These are phyloP conservation scores for Hybos culiciformis DNA, from an alignment of 2,888 invertebrate genomes.

Conservation along the genomic window DNA sequence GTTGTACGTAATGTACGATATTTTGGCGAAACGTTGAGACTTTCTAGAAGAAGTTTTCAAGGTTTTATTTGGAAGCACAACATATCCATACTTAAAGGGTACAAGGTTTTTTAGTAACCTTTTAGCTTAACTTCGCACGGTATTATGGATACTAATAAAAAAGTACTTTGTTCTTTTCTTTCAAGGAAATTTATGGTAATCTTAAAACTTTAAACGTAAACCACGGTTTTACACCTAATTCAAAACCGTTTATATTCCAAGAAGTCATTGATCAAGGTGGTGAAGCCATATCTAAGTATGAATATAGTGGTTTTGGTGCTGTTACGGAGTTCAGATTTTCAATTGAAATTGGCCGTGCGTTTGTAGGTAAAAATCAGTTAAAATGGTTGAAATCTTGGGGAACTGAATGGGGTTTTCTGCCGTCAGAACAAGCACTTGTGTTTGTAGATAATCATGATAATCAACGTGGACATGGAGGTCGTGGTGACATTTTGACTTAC, in stretches of 20 bases:
- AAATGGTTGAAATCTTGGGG: constrained; percentile 54
- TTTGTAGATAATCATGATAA: constrained; percentile 90
- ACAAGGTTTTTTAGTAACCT: no score
- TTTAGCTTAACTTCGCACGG: no score
- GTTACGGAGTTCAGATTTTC: constrained; percentile 61
- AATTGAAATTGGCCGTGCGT: constrained; percentile 38
- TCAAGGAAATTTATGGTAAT: constrained; percentile 42
- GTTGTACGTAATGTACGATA: no score
- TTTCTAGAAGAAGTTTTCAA: no score
- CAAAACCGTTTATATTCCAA: constrained; percentile 56
- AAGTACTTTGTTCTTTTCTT: not conserved
- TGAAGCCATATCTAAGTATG: constrained; percentile 37
- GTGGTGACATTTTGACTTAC: constrained; percentile 50
- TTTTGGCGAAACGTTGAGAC: no score
- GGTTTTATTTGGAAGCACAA: no score
- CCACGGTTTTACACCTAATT: constrained; percentile 48
- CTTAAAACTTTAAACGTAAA: constrained; percentile 46
- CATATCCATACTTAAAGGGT: no score
- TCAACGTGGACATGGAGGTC: constrained; percentile 54
- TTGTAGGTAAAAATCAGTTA: constrained; percentile 46
- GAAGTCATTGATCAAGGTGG: constrained; percentile 60
- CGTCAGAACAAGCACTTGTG: constrained; percentile 48
- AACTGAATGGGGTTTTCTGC: constrained; percentile 50
- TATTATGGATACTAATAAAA: no score
- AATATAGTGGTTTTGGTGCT: constrained; percentile 43